Base-by-base conservation (phyloP, 1,140 invertebrate genomes). In the Papilio xuthus region DNA sequence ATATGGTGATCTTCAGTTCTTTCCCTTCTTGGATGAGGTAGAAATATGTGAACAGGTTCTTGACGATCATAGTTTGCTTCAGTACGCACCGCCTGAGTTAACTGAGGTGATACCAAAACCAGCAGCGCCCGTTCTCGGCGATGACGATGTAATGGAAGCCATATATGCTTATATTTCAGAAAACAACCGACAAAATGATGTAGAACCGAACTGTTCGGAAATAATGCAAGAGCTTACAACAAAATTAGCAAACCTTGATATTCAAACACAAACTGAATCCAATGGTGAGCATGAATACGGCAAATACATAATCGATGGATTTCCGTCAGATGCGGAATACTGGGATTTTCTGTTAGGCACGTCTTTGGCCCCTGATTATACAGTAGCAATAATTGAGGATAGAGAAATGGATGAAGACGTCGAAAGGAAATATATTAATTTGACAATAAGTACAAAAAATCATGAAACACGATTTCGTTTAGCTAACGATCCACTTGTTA, bases 231-330 rank as follows among this genome's bases (percentile, higher is more conserved):
- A 93, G 84, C 85, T 95, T 12, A 82, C 87, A 28, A 88, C 82
- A 15, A 82, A 86, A 12, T 90, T 95, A 47, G 84, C 82, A 82
- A 79, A 81, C 41, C 86, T 90, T 60, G 94, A 95, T 78, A 83
- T 86, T n/a, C 79, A 86, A 79, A 80, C 82, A 79, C 47, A 83
- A 80, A 50, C 86, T 80, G 12, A 81, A 80, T 53, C 85, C 78
- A 82, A 83, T 80, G 75, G 79, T 80, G 73, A 90, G 76, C 70
- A 86, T 78, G 18, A 78, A 76, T 94, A 93, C 82, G 93, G 94
- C 18, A 94, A 94, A 77, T 96, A 94, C 93, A 93, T 96, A 79
- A 87, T 96, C 37, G 95, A 96, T 86, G 95, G 93, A 4, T 94
- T 96, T 89, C 88, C 92, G 32, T 84, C 89, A 18, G 89, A 94